A percentile compares a stretch with the other conserved stretches of the same genome.
These are phyloP conservation scores for Prosapia bicincta DNA, from an alignment of 2,888 invertebrate species.

Conservation along the genomic window DNA sequence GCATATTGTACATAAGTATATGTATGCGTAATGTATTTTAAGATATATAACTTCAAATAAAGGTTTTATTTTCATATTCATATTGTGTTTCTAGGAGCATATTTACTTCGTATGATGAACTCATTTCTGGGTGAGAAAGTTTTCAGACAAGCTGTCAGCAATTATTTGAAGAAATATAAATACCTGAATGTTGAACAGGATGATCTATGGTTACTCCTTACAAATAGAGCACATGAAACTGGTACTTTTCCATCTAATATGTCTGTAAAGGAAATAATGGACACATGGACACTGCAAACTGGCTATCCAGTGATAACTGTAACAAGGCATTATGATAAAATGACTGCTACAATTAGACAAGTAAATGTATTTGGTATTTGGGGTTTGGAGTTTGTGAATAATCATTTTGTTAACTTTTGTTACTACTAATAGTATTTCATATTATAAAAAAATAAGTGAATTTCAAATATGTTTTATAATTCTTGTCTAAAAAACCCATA, in stretches of 20 bases:
- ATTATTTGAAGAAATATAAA: slow-evolving; percentile 33
- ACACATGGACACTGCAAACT: slow-evolving; percentile 84
- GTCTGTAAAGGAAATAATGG: slow-evolving; percentile 75
- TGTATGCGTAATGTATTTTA: too few relatives aligned
- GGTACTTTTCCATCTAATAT: slow-evolving; percentile 51
- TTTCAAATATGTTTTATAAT: too few relatives aligned
- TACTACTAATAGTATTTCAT: too few relatives aligned
- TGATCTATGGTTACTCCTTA: slow-evolving; percentile 79
- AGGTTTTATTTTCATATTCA: too few relatives aligned
- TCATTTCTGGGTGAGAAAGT: slow-evolving; percentile 74
- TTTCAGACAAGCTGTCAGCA: slow-evolving; percentile 57
- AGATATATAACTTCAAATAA: too few relatives aligned
- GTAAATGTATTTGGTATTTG: too few relatives aligned
- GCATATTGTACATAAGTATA: too few relatives aligned
- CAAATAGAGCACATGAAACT: slow-evolving; percentile 62
- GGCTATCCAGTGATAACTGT: slow-evolving; percentile 78
- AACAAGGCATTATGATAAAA: slow-evolving; percentile 53
- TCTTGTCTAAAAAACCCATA: too few relatives aligned
- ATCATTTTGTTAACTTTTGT: neutral
- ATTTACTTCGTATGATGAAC: slow-evolving; percentile 87
- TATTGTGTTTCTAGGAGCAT: slow-evolving; percentile 30
- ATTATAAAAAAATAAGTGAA: too few relatives aligned
- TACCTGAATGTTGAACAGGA: slow-evolving; percentile 64
- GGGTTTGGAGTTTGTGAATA: too few relatives aligned
- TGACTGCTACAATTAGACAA: slow-evolving; percentile 56